phyloP scores from a whole-genome alignment of 2,113 vertebrate genomes.

The Panurus biarmicus region DNA sequence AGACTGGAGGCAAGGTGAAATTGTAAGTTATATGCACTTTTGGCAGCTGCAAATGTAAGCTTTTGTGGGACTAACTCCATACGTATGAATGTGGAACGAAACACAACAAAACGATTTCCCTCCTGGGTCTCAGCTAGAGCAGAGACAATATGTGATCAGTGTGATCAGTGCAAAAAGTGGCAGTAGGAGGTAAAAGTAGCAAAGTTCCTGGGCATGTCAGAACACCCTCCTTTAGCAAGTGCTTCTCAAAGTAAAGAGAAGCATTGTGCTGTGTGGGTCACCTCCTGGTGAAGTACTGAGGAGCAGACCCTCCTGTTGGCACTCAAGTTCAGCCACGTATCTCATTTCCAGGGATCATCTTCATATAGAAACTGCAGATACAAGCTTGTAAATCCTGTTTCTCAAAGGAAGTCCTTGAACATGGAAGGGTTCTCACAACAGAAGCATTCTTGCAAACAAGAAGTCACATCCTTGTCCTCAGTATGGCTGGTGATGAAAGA shows the following conservation, averaged over 20 bases:
- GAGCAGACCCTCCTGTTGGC: background rate
- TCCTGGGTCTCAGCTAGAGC: background rate
- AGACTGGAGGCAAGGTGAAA: background rate
- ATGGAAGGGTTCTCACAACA: background rate
- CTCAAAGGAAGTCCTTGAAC: background rate
- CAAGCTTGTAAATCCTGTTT: background rate
- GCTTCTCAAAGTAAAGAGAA: background rate
- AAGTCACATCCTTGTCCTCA: background rate
- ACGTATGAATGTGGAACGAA: background rate
- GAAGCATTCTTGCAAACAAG: background rate
- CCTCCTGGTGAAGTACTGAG: background rate
- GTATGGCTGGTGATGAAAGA: constrained; percentile 1
- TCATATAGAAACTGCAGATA: background rate
- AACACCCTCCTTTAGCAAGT: background rate
- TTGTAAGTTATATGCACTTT: background rate
- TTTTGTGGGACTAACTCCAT: background rate
- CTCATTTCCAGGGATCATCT: background rate
- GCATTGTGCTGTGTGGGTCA: background rate
- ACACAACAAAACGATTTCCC: background rate
- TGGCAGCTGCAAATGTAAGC: background rate
- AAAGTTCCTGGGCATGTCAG: background rate
- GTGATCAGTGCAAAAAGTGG: background rate
- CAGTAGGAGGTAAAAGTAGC: background rate
- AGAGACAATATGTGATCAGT: background rate
- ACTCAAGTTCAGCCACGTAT: fast-evolving